Conservation (phyloP, 1,140 invertebrate genomes). For the Mycetomoellerius zeteki region DNA sequence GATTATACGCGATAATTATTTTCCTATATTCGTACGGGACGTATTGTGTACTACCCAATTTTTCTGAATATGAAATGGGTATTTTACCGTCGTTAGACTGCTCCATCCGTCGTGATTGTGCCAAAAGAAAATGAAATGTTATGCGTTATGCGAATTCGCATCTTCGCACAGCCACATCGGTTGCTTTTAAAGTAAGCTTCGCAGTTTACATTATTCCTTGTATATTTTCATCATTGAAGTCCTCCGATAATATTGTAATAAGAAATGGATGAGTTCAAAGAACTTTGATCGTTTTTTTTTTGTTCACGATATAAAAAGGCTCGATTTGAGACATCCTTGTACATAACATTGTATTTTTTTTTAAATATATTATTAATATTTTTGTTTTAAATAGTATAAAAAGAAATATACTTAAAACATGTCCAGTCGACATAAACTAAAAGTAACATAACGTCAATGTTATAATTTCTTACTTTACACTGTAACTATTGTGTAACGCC, state of each 20-base stretch:
- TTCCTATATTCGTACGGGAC: constrained; percentile 76
- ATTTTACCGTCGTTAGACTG: constrained; percentile 46
- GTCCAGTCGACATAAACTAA: too few relatives aligned
- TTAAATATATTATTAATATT: too few relatives aligned
- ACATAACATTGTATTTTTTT: too few relatives aligned
- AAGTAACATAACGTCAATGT: too few relatives aligned
- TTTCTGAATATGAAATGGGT: constrained; percentile 29
- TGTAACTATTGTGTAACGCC: too few relatives aligned
- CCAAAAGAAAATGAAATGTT: constrained; percentile 61
- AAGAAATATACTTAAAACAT: too few relatives aligned
- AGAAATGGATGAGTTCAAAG: background rate
- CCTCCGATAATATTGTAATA: background rate
- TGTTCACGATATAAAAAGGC: background rate
- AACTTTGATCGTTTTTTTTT: background rate
- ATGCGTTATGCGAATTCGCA: background rate
- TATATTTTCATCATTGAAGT: constrained; percentile 2
- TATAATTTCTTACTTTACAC: too few relatives aligned
- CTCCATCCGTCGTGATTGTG: constrained; percentile 67
- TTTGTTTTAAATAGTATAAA: too few relatives aligned
- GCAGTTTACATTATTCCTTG: constrained; percentile 3
- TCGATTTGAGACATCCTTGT: background rate
- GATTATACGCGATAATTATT: constrained; percentile 78
- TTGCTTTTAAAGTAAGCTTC: background rate
- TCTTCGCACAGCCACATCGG: background rate
- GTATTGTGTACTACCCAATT: constrained; percentile 63